Conservation (phyloP, 2,113 vertebrate genomes). For the Chaenocephalus aceratus region DNA sequence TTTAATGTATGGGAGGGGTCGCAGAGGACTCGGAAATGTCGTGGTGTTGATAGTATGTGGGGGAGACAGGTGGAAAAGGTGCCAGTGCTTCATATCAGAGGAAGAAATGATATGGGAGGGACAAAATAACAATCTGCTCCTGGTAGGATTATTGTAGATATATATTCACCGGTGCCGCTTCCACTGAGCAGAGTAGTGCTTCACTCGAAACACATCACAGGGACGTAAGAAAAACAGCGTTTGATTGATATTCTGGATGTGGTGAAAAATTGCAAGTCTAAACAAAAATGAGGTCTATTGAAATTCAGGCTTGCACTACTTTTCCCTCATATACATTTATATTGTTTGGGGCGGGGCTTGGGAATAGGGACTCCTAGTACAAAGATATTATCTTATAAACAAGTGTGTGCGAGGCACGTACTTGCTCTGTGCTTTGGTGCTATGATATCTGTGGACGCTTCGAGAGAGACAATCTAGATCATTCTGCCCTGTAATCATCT, state of each 20-base stretch:
- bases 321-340: slow-evolving; percentile 87
- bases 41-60: slow-evolving; percentile 30
- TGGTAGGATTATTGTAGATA: slow-evolving; percentile 47
- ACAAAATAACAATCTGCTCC: slow-evolving; percentile 46
- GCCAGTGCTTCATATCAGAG: slow-evolving; percentile 42
- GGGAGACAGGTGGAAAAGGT: slow-evolving; percentile 10
- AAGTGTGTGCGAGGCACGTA: slow-evolving; percentile 62
- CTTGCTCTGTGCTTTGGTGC: slow-evolving; percentile 54
- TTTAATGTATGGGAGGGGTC: slow-evolving; percentile 52
- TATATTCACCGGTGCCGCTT: slow-evolving; percentile 35
- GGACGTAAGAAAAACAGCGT: slow-evolving; percentile 38
- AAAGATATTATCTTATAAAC: slow-evolving; percentile 81
- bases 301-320: slow-evolving; percentile 80
- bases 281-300: slow-evolving; percentile 76
- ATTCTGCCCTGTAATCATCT: slow-evolving; percentile 76
- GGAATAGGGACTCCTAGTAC: slow-evolving; percentile 64
- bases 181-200: slow-evolving; percentile 21
- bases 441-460: slow-evolving; percentile 60
- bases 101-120: slow-evolving; percentile 61
- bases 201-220: slow-evolving; percentile 19
- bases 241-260: slow-evolving; percentile 74
- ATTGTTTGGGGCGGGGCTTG: slow-evolving; percentile 77
- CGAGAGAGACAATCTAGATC: slow-evolving; percentile 78
- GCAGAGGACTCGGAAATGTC: slow-evolving; percentile 36
- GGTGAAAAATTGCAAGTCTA: slow-evolving; percentile 74